Evolutionary conservation across 2,797 vertebrate genomes (phyloP).

Genomic region (Macropodus opercularis): DNA sequence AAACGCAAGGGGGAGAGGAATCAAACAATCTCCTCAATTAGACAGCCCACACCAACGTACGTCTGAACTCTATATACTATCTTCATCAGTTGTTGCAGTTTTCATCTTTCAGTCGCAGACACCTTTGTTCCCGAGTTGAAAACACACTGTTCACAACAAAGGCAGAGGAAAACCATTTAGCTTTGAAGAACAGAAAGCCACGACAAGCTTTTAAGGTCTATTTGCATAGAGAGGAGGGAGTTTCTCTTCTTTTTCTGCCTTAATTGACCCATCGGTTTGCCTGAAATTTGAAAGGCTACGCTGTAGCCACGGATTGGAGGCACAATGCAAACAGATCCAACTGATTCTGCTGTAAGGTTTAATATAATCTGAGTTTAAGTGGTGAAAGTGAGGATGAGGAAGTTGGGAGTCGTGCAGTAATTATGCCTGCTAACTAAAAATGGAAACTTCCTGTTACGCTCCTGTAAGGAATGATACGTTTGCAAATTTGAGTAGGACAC

Average conservation of each 20-base stretch:
- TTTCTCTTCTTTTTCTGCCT: conserved; percentile 45
- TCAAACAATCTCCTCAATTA: conserved; percentile 77
- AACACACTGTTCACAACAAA: conserved; percentile 74
- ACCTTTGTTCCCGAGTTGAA: conserved; percentile 74
- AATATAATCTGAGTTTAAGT: not conserved
- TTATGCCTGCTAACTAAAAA: conserved; percentile 19
- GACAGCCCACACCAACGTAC: conserved; percentile 66
- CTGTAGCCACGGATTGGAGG: conserved; percentile 30
- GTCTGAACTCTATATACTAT: conserved; percentile 66
- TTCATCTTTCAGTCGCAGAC: conserved; percentile 63
- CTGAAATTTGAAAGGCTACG: conserved; percentile 46
- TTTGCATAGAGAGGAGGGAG: conserved; percentile 70
- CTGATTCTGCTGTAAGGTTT: conserved; percentile 27
- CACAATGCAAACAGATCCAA: conserved; percentile 39
- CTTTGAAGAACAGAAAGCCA: conserved; percentile 70
- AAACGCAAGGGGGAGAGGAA: conserved; percentile 60
- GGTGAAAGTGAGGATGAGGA: conserved; percentile 1
- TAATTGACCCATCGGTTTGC: conserved; percentile 68
- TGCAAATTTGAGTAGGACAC: conserved; percentile 20
- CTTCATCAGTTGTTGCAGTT: conserved; percentile 69
- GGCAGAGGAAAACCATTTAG: conserved; percentile 68
- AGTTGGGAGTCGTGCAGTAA: conserved; percentile 25
- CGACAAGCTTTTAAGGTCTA: conserved; percentile 70
- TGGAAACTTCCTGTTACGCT: conserved; percentile 18
- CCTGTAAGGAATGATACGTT: conserved; percentile 9